A percentile compares a stretch with the other conserved stretches of the same genome.
Evolutionary conservation across 2,888 invertebrate species (phyloP).

Genomic region (Apamea monoglypha): DNA sequence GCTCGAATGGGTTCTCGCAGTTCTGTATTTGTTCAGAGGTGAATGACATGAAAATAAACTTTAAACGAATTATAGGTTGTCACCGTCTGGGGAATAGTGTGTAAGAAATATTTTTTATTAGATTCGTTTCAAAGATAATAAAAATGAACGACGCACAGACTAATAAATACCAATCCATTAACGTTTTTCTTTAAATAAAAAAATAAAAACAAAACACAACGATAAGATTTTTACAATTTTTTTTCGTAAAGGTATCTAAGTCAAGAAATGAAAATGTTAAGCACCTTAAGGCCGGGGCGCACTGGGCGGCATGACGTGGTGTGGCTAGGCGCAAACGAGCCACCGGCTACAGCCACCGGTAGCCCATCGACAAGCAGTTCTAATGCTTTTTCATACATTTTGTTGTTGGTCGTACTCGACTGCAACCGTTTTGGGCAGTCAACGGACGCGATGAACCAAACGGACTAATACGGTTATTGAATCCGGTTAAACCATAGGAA

Average conservation of each 20-base stretch:
- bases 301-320: neutral
- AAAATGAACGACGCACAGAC: neutral
- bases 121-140: neutral
- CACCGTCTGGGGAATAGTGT: constrained; percentile 19
- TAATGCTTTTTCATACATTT: neutral
- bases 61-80: constrained; percentile 28
- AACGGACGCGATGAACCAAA: too few species aligned
- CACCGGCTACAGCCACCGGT: accelerated
- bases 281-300: too few species aligned
- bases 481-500: too few species aligned
- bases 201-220: neutral
- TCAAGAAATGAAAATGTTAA: neutral
- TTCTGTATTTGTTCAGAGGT: constrained; percentile 45
- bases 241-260: neutral
- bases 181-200: neutral
- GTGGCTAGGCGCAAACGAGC: neutral
- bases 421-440: too few species aligned
- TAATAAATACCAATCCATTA: neutral
- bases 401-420: too few species aligned
- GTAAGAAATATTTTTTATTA: constrained; percentile 10
- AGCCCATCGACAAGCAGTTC: neutral
- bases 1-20: constrained; percentile 29
- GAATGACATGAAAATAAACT: constrained; percentile 37
- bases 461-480: too few species aligned
- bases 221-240: neutral